A percentile compares a stretch with the other conserved stretches of the same genome.
phyloP scores from a whole-genome alignment of 2,888 invertebrate genomes.

The Drosophila atroscutellata region DNA sequence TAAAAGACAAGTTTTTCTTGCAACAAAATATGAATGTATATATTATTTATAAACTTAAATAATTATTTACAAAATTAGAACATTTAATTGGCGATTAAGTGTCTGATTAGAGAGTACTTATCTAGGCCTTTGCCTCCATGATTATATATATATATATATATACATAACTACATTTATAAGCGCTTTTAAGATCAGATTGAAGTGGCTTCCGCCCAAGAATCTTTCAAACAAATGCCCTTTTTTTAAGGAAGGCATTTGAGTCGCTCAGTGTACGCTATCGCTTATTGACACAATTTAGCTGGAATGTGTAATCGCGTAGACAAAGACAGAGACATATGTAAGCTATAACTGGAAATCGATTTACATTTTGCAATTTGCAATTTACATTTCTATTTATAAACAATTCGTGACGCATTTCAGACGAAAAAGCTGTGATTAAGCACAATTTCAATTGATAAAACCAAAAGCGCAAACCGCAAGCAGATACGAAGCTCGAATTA shows the following conservation, averaged over 20 bases:
- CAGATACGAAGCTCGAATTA: constrained; percentile 21
- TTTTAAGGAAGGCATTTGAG: background rate
- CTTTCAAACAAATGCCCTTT: background rate
- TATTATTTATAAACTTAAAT: no score
- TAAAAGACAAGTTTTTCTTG: background rate
- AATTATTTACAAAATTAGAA: no score
- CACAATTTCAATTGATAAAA: constrained; percentile 50
- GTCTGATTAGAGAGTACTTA: background rate
- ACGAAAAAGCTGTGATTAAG: constrained; percentile 25
- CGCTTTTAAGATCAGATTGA: background rate
- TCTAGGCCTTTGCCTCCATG: background rate
- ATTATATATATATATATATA: background rate
- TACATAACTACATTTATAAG: no score
- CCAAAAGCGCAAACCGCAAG: constrained; percentile 14
- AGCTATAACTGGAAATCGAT: constrained; percentile 10
- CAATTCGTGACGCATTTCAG: constrained; percentile 60
- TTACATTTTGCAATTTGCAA: constrained; percentile 25
- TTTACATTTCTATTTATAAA: constrained; percentile 63
- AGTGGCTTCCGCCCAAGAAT: background rate
- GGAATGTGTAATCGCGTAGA: constrained; percentile 18
- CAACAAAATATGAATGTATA: background rate
- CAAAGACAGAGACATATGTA: background rate
- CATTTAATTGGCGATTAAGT: background rate
- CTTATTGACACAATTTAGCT: constrained; percentile 21
- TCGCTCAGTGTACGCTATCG: background rate